Percentiles rank a stretch among this genome's conserved stretches.
Evolutionary conservation across 2,797 vertebrate genomes (phyloP).

Genomic region (Muscicapa comitata): DNA sequence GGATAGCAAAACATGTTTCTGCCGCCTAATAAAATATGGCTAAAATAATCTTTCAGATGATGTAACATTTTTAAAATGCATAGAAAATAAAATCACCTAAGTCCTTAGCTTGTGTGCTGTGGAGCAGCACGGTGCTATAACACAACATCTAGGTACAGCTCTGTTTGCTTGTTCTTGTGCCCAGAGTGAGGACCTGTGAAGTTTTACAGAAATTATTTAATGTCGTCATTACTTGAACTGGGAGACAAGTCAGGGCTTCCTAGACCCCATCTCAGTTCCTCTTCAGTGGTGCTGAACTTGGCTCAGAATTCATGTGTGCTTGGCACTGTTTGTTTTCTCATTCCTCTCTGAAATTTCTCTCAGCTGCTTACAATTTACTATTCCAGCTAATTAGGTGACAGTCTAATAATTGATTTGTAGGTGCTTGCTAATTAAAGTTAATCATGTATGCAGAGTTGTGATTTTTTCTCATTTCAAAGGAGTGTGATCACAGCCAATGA

Average conservation of each 20-base stretch:
- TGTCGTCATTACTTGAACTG: neutral
- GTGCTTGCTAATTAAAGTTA: constrained; percentile 43
- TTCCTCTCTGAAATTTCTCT: neutral
- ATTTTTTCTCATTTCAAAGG: constrained; percentile 24
- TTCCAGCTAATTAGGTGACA: constrained; percentile 16
- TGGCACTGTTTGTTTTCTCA: neutral
- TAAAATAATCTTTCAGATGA: neutral
- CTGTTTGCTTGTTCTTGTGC: neutral
- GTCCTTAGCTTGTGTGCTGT: neutral
- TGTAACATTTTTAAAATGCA: neutral
- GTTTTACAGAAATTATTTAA: neutral
- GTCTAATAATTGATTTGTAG: constrained; percentile 40
- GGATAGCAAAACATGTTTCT: neutral
- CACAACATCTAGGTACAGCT: neutral
- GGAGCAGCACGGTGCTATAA: neutral
- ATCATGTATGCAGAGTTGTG: neutral
- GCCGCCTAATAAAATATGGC: neutral
- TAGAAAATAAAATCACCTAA: neutral
- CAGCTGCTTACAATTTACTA: neutral
- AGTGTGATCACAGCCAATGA: neutral
- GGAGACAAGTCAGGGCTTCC: neutral
- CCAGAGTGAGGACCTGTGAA: neutral
- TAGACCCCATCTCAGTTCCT: neutral
- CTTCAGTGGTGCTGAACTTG: neutral
- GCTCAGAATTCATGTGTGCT: neutral